phyloP scores from a whole-genome alignment of 2,797 vertebrate genomes.

The Chromis chromis region DNA sequence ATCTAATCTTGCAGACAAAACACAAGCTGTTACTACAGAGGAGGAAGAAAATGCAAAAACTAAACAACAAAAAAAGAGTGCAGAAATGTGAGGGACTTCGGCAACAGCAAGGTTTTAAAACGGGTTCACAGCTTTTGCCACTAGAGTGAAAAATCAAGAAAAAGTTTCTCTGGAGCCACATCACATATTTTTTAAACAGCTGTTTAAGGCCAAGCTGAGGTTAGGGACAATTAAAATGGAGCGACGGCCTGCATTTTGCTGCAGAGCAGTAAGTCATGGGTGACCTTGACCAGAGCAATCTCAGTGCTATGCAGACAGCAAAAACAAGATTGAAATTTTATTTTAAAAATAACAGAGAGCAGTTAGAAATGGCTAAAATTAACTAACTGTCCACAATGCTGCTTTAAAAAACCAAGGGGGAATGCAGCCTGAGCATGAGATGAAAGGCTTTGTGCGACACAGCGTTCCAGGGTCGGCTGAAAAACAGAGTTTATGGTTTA shows the following conservation, averaged over 20 bases:
- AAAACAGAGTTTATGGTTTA: not conserved
- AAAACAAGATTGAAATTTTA: too few relatives aligned
- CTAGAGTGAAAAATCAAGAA: not conserved
- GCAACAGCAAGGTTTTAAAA: not conserved
- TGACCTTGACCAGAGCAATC: too few relatives aligned
- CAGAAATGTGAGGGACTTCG: not conserved
- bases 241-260: not conserved
- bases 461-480: not conserved
- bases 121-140: not conserved
- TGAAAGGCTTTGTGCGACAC: not conserved
- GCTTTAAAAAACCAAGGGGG: not conserved
- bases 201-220: not conserved
- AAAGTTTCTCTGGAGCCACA: not conserved
- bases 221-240: not conserved
- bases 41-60: not conserved
- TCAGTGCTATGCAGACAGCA: too few relatives aligned
- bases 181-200: not conserved
- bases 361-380: not conserved
- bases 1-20: constrained; percentile 34
- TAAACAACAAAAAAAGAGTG: not conserved
- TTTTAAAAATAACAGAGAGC: not conserved
- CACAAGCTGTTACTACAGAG: not conserved
- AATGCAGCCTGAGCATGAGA: not conserved
- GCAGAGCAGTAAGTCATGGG: not conserved
- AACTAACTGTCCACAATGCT: not conserved